Conservation (phyloP, 2,797 vertebrate genomes). For the Balearica regulorum region DNA sequence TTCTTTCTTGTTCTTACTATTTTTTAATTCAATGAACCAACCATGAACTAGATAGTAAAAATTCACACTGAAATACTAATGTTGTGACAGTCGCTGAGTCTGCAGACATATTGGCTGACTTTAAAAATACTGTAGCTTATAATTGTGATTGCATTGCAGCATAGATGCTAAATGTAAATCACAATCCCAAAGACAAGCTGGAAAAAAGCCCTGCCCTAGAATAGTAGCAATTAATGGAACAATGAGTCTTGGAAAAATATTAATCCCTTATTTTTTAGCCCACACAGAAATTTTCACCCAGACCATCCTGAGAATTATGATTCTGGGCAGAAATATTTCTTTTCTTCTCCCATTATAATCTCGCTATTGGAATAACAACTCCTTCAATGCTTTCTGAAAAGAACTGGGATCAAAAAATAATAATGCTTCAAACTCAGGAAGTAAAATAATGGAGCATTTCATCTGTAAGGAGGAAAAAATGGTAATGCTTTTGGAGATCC, state of each 20-base stretch:
- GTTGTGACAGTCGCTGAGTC: not conserved
- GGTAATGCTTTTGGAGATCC: not conserved
- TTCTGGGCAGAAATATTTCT: not conserved
- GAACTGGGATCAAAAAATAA: not conserved
- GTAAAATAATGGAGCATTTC: not conserved
- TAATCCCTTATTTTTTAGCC: not conserved
- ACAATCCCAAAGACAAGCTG: not conserved
- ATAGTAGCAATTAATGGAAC: not conserved
- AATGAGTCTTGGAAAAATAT: not conserved
- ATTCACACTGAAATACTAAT: not conserved
- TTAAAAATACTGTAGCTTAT: not conserved
- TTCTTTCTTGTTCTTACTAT: not conserved
- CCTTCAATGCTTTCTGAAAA: not conserved
- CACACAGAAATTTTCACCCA: not conserved
- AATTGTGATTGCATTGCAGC: not conserved
- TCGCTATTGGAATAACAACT: not conserved
- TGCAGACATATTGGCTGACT: not conserved
- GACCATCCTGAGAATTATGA: not conserved
- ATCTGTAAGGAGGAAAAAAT: not conserved
- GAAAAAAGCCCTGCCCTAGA: not conserved
- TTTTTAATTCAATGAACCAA: not conserved
- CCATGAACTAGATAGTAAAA: not conserved
- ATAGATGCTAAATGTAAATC: not conserved
- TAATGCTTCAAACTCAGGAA: not conserved
- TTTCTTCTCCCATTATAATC: not conserved